Base-by-base conservation (phyloP, 2,113 vertebrate species). In the Nansenia antarctica region DNA sequence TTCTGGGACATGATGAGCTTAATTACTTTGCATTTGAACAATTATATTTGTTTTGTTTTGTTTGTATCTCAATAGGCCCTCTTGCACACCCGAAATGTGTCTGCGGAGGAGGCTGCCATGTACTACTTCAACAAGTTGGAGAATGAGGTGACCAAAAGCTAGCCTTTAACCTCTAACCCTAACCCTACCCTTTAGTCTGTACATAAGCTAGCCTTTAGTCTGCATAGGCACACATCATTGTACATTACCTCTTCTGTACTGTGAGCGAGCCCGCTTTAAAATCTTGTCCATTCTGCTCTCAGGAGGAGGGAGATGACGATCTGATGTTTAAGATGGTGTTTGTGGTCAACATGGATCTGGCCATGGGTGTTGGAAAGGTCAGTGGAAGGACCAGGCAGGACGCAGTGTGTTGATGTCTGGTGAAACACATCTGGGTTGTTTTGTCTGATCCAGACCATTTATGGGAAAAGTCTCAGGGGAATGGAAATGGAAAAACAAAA, bases 111-210 rank as follows among this genome's bases (percentile, higher is more conserved):
- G 78, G 93, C 93, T 34, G 93, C 93, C 69, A 92, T 94, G 90
- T 94, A 93, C 84, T 94, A 94, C 85, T 94, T 94, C 86, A 91
- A 93, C 89, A 93, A 93, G 77, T 86, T 94, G 81, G 92, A 94
- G 84, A 92, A 92, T 80, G 93, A 94, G 93, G 92, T 93, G 82
- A 80, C 81, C 65, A 20, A 8, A 22, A 22, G 45, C 11, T 49
- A 49, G 45, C 45, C 45, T 49, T n/a, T n/a, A n/a, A n/a, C n/a
- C n/a, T n/a, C n/a, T n/a, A n/a, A n/a, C n/a, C n/a, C n/a, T 14
- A 8, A 22, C 6, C 18, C 11, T 49, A 49, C 18, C 45, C 45
- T 49, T n/a, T n/a, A n/a, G n/a, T n/a, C n/a, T n/a, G n/a, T n/a
- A n/a, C 64, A 84, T 88, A 89, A 82, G 81, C 27, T 86, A 84